Conservation (phyloP, 2,888 invertebrate species). For the Dioctria rufipes region DNA sequence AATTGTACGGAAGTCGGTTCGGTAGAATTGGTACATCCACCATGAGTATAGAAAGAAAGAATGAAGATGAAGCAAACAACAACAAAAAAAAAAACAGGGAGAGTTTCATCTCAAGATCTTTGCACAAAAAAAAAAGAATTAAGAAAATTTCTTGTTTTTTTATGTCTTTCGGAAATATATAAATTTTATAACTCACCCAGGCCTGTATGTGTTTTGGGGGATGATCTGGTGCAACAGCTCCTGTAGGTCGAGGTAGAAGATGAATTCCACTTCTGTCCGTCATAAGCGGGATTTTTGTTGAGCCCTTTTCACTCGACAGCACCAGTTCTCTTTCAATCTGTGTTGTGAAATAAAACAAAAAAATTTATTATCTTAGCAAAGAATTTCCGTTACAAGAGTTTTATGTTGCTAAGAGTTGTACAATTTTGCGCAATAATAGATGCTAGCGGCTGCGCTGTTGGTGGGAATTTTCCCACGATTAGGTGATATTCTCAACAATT, state of each 20-base stretch:
- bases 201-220: conserved; percentile 83
- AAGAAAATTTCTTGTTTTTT: neutral
- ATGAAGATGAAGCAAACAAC: neutral
- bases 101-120: no score
- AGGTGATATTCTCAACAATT: conserved; percentile 12
- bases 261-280: conserved; percentile 73
- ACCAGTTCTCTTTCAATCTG: conserved; percentile 87
- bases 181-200: conserved; percentile 72
- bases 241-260: conserved; percentile 66
- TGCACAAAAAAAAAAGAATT: no score
- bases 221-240: conserved; percentile 82
- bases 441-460: neutral
- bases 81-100: no score
- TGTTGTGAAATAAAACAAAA: conserved; percentile 10
- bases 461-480: conserved; percentile 54
- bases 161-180: conserved; percentile 25
- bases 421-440: conserved; percentile 27
- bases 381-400: conserved; percentile 44
- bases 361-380: conserved; percentile 6
- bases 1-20: no score
- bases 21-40: no score
- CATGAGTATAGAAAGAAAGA: neutral
- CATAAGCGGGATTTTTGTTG: conserved; percentile 83
- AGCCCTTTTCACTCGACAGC: conserved; percentile 81
- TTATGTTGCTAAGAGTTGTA: conserved; percentile 4